Evolutionary conservation across 2,113 vertebrate species (phyloP), one percentile per base, ranked within the genome.

Genomic region (Trogon surrucura): DNA sequence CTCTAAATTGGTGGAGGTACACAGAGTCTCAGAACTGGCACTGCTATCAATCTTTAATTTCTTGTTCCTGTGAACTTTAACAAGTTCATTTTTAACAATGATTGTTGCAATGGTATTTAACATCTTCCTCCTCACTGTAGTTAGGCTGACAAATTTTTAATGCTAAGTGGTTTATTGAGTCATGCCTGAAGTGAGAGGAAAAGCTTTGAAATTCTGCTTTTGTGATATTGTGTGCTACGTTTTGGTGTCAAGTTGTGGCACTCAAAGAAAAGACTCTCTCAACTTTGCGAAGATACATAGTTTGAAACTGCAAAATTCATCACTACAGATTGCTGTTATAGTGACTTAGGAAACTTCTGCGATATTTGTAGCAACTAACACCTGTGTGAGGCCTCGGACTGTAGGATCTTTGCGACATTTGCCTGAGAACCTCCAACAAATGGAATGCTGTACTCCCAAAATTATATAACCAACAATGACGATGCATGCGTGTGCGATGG

Each of bases 181-280:
- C 7, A 23, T 32, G 17, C 16, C 11, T 1, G 1, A 78, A 78
- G 66, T 44, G 7, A 86, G 74, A 70, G 26, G 22, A 29, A 53
- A 67, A 83, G 13, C 7, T 11, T 54, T 5, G 23, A 23, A 38
- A 16, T 54, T 74, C 67, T 73, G 7, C 26, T 13, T 60, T 67
- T 38, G 19, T n/a, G 13, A 6, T 58, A 8, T 34, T 0, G 0
- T 1, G 1, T 5, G 2, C 29, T 74, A 5, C 0, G 0, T 53
- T 69, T 45, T 65, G 17, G 20, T 62, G 10, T 5, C 7, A 80
- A 41, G 41, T 41, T 41, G 41, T 41, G 41, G 41, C 41, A 41
- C 41, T 41, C 41, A 41, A 41, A 41, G 41, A 41, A 41, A 41
- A 41, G 41, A 41, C 41, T 41, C 11, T 41, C 41, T 41, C 41